Evolutionary conservation across 2,113 vertebrate genomes (phyloP), one percentile per base, ranked within the genome.

Genomic region (cat (Felis catus)): DNA sequence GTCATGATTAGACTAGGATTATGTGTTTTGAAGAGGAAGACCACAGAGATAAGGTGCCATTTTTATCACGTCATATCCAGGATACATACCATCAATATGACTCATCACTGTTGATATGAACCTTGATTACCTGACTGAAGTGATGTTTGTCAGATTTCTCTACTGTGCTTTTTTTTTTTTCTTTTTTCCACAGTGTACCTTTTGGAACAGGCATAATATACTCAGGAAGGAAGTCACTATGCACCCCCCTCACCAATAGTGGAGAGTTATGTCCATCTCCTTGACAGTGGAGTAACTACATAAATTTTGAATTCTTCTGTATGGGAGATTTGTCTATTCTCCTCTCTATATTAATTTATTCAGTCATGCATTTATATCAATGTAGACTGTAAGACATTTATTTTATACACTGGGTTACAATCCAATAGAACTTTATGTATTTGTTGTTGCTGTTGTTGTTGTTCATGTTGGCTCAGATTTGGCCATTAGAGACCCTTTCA

Each of bases 191-290:
- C 36, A 79, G 9, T 61, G 4, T 81, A 36, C n/a, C 55, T 74
- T 66, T n/a, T 41, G n/a, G 15, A 15, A 90, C 16, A 3, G 61
- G 19, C 19, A 71, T 27, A 31, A 31, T 61, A 9, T 19, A 58
- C n/a, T 78, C 68, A 78, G 48, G 23, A 63, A 55, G 41, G 19
- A 93, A 36, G 5, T 74, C 1, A 39, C 4, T 81, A 9, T 51
- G 7, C 11, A 13, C 10, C 3, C 45, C 7, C 36, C 25, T 55
- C 2, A 25, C 15, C 29, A 23, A 29, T 0, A 4, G 0, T 73
- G 13, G 33, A 53, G 63, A 41, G 6, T 18, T 65, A 68, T 39
- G 14, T 5, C 41, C 45, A 74, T 1, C 21, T 74, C 13, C 27
- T 66, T 4, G 0, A 25, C 10, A 23, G 10, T 39, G 11, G 3